Percentiles rank a stretch among this genome's conserved stretches.
Conservation (phyloP, 1,140 invertebrate genomes). For the Lucilia sericata region DNA sequence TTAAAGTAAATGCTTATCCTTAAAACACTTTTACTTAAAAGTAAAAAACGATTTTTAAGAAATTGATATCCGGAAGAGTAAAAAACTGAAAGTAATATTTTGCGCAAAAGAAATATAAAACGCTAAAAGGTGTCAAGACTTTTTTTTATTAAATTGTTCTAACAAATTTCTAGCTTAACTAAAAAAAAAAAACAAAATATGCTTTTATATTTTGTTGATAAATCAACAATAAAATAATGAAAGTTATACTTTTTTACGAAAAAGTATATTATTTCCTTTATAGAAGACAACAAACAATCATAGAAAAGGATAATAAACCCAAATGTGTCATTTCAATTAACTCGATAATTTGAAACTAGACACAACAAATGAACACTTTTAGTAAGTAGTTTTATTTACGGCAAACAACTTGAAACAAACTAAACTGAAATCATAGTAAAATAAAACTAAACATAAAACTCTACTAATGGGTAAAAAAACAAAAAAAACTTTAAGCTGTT, state of each 20-base stretch:
- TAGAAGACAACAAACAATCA: too few species aligned
- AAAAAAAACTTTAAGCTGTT: not conserved
- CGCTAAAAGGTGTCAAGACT: slow-evolving; percentile 8
- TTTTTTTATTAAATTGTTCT: not conserved
- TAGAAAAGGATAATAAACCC: not conserved
- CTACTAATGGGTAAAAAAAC: not conserved
- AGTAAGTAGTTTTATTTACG: too few species aligned
- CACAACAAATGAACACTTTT: too few species aligned
- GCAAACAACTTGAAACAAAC: not conserved
- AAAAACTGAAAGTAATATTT: not conserved
- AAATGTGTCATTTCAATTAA: not conserved
- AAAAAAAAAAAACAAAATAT: too few species aligned
- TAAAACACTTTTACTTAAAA: too few species aligned
- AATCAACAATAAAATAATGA: too few species aligned
- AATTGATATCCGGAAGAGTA: not conserved
- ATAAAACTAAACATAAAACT: not conserved
- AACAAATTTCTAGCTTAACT: too few species aligned
- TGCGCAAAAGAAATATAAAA: not conserved
- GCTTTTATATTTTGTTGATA: too few species aligned
- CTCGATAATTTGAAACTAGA: not conserved
- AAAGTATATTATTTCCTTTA: not conserved
- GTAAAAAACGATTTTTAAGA: not conserved
- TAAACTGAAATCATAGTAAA: too few species aligned
- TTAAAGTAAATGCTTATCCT: too few species aligned
- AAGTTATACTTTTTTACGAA: too few species aligned